These are phyloP conservation scores for Hydrozoanthus tunicans DNA, from an alignment of 64 coral and sea anemone genomes.

Conservation along the genomic window DNA sequence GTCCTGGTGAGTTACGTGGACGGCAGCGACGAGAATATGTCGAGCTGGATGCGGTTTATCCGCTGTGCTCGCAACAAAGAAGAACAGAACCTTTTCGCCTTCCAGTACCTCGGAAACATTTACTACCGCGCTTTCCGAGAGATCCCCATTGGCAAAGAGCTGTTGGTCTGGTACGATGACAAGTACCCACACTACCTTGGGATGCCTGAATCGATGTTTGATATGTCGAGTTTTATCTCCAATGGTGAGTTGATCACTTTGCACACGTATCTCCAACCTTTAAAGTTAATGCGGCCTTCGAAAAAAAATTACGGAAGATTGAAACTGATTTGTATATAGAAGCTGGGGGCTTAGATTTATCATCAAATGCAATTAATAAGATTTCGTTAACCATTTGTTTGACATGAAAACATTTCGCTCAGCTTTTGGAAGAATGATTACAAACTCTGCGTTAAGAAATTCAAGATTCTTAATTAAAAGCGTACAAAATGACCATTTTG, in stretches of 20 bases:
- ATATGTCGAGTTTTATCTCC: slow-evolving; percentile 41
- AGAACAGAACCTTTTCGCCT: slow-evolving; percentile 68
- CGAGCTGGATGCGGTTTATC: slow-evolving; percentile 73
- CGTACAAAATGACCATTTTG: too few species aligned
- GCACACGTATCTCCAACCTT: background rate
- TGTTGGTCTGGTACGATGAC: slow-evolving; percentile 66
- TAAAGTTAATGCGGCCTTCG: too few species aligned
- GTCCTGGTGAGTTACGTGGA: slow-evolving; percentile 43
- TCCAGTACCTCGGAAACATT: slow-evolving; percentile 67
- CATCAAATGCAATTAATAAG: too few species aligned
- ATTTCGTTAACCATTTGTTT: too few species aligned
- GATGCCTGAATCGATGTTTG: slow-evolving; percentile 56
- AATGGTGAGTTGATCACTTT: slow-evolving; percentile 22
- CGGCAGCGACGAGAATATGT: slow-evolving; percentile 57
- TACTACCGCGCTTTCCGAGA: slow-evolving; percentile 64
- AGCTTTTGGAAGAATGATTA: too few species aligned
- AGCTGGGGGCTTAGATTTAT: too few species aligned
- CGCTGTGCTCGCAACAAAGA: slow-evolving; percentile 67
- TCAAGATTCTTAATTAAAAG: too few species aligned
- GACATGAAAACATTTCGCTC: too few species aligned
- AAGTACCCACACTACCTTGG: slow-evolving; percentile 68
- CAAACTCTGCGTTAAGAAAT: too few species aligned
- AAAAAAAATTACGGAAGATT: too few species aligned
- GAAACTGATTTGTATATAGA: too few species aligned
- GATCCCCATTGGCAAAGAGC: slow-evolving; percentile 52